These are phyloP conservation scores for Tortrix viridana DNA, from an alignment of 2,888 invertebrate species.

Conservation along the genomic window DNA sequence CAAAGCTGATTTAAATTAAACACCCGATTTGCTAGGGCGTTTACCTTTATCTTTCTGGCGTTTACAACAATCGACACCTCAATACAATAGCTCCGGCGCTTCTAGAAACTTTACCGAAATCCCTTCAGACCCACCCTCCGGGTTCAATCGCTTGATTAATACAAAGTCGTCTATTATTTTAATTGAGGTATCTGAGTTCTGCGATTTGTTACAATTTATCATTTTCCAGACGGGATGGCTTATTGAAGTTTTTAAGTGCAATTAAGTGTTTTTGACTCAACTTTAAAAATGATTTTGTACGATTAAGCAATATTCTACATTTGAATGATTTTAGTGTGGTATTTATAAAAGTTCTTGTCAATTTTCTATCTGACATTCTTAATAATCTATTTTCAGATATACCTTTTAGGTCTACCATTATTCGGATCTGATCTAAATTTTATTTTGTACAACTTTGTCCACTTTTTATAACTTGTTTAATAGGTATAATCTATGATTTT, in stretches of 20 bases:
- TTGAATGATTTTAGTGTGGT: too few relatives aligned
- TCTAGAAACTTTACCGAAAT: slow-evolving; percentile 7
- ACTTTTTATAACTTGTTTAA: too few relatives aligned
- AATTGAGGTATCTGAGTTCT: slow-evolving; percentile 58
- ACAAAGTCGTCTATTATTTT: slow-evolving; percentile 63
- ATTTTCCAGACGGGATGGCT: slow-evolving; percentile 18
- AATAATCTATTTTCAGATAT: too few relatives aligned
- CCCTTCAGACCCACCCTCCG: slow-evolving; percentile 35
- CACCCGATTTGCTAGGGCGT: background rate
- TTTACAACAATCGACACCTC: slow-evolving; percentile 16
- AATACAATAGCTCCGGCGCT: slow-evolving; percentile 7
- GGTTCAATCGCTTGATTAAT: slow-evolving; percentile 62
- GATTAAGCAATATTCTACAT: too few relatives aligned
- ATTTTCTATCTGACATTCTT: too few relatives aligned
- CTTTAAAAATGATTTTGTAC: too few relatives aligned
- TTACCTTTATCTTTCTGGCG: slow-evolving; percentile 2
- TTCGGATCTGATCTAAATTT: too few relatives aligned
- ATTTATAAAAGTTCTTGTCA: too few relatives aligned
- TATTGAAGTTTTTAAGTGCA: slow-evolving; percentile 14
- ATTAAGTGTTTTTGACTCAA: background rate
- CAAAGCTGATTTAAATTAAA: background rate
- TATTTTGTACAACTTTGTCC: too few relatives aligned
- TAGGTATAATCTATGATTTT: too few relatives aligned
- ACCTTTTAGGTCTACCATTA: too few relatives aligned
- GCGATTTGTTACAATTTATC: slow-evolving; percentile 58